Percentiles rank a stretch among this genome's conserved stretches.
Conservation (phyloP, 2,888 invertebrate species). For the Diarsia brunnea region DNA sequence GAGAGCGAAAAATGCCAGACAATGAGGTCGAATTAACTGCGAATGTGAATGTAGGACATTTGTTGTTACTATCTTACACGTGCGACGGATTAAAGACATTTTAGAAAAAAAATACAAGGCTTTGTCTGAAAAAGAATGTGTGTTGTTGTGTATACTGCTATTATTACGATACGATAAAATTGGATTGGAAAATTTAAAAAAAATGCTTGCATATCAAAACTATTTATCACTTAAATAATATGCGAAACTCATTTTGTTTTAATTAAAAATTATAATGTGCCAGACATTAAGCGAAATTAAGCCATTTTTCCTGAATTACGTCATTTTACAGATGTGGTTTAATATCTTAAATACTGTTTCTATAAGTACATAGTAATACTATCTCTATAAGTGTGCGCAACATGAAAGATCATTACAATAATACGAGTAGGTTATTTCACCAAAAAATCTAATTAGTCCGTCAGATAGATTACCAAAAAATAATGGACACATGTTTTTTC, state of each 20-base stretch:
- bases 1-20: conserved; percentile 83
- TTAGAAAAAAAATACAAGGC: background rate
- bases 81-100: conserved; percentile 10
- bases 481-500: too few relatives aligned
- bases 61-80: conserved; percentile 46
- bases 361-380: too few relatives aligned
- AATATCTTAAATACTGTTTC: too few relatives aligned
- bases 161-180: background rate
- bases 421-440: too few relatives aligned
- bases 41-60: conserved; percentile 70
- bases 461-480: too few relatives aligned
- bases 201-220: background rate
- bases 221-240: background rate
- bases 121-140: background rate
- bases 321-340: too few relatives aligned
- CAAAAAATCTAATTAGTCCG: too few relatives aligned
- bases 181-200: background rate
- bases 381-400: too few relatives aligned
- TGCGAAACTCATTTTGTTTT: background rate
- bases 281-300: background rate
- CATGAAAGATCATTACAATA: too few relatives aligned
- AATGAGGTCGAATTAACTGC: conserved; percentile 83
- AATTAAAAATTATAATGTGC: background rate
- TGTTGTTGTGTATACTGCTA: background rate
- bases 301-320: background rate